Conservation (phyloP, 2,888 invertebrate genomes). For the Pollenia amentaria region DNA sequence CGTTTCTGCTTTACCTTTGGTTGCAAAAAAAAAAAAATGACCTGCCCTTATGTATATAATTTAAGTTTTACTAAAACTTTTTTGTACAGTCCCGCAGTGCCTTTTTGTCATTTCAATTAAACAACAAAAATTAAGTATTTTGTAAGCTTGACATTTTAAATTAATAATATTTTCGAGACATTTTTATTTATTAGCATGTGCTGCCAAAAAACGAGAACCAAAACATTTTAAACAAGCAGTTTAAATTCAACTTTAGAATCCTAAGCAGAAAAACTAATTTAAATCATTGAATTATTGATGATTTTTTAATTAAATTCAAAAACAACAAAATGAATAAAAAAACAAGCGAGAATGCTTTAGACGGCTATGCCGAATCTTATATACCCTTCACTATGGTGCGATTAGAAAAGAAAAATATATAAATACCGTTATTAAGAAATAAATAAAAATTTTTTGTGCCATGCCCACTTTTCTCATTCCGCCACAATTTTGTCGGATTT, state of each 20-base stretch:
- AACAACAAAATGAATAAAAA: neutral
- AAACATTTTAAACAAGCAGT: neutral
- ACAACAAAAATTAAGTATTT: neutral
- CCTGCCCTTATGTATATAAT: too few species aligned
- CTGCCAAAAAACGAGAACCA: neutral
- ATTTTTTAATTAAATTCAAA: neutral
- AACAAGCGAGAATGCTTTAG: neutral
- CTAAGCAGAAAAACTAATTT: neutral
- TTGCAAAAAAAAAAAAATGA: too few species aligned
- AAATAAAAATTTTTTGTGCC: too few species aligned
- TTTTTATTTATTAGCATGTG: constrained; percentile 16
- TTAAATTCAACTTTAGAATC: neutral
- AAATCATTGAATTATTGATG: neutral
- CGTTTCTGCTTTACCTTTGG: too few species aligned
- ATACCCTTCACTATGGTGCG: too few species aligned
- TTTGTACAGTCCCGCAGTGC: neutral
- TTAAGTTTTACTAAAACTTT: neutral
- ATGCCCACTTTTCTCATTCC: too few species aligned
- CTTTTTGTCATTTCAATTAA: neutral
- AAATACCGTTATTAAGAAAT: too few species aligned
- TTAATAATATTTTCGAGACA: constrained; percentile 25
- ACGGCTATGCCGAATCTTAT: too few species aligned
- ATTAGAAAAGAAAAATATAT: too few species aligned
- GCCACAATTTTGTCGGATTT: too few species aligned
- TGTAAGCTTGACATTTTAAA: constrained; percentile 23